A percentile compares a stretch with the other conserved stretches of the same genome.
Evolutionary conservation across 2,113 vertebrate species (phyloP).

Genomic region (Mobula hypostoma): DNA sequence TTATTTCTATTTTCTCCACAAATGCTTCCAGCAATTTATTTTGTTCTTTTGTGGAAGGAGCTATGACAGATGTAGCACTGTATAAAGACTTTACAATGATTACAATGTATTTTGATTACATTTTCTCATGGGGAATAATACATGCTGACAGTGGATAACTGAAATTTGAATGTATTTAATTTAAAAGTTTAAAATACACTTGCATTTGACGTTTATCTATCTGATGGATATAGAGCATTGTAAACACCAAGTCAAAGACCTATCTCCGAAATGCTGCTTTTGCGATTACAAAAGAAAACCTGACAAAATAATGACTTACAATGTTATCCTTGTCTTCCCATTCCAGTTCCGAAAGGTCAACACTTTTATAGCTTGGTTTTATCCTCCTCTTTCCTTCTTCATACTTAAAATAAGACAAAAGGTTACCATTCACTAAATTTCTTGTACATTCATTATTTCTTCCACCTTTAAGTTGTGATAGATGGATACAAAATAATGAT

Average conservation of each 20-base stretch:
- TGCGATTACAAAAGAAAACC: neutral
- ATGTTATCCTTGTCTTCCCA: slow-evolving; percentile 94
- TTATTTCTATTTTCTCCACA: neutral
- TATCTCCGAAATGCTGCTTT: neutral
- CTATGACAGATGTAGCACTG: neutral
- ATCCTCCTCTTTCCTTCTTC: slow-evolving; percentile 88
- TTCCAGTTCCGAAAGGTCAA: slow-evolving; percentile 94
- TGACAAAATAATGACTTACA: slow-evolving; percentile 57
- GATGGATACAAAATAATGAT: neutral
- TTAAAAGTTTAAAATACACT: neutral
- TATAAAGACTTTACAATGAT: neutral
- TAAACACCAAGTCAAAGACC: neutral
- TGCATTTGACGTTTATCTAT: neutral
- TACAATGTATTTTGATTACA: neutral
- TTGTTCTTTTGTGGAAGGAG: neutral
- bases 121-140: neutral
- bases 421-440: neutral
- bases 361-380: slow-evolving; percentile 91
- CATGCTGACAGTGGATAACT: neutral
- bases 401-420: slow-evolving; percentile 60
- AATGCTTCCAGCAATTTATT: neutral
- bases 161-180: neutral
- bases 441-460: neutral
- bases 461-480: neutral
- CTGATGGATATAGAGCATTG: neutral